These are phyloP conservation scores for Acanthurus lineatus DNA, from an alignment of 2,797 vertebrate genomes.

Conservation along the genomic window DNA sequence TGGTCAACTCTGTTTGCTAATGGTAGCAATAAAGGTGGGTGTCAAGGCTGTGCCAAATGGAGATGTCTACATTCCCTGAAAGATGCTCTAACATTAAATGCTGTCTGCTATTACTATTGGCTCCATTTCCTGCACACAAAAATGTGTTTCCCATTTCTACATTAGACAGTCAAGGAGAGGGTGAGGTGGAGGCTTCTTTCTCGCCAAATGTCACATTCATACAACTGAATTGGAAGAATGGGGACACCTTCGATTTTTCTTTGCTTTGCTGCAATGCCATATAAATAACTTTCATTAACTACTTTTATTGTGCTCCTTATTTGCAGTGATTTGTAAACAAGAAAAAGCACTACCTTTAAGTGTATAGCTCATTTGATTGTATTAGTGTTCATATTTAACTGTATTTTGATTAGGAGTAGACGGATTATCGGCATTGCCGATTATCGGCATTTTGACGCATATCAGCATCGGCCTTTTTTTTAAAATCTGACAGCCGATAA, in stretches of 20 bases:
- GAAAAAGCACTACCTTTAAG: too few species aligned
- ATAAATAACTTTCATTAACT: too few species aligned
- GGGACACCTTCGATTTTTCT: too few species aligned
- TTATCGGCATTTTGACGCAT: too few species aligned
- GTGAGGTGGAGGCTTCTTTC: neutral
- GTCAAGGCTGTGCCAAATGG: constrained; percentile 30
- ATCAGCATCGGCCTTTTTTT: too few species aligned
- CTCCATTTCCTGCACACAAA: constrained; percentile 33
- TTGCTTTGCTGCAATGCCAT: too few species aligned
- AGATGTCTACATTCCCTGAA: constrained; percentile 12
- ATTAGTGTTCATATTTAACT: too few species aligned
- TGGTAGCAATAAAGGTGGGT: constrained; percentile 15
- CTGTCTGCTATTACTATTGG: constrained; percentile 21
- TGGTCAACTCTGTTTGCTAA: neutral
- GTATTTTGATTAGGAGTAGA: neutral
- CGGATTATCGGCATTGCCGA: too few species aligned
- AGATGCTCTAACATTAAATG: constrained; percentile 28
- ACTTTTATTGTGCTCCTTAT: too few species aligned
- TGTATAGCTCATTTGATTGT: too few species aligned
- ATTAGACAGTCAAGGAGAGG: constrained; percentile 2
- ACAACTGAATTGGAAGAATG: neutral
- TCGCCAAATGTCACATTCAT: neutral
- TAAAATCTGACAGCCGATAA: too few species aligned
- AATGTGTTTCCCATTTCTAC: constrained; percentile 3
- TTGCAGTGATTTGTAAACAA: too few species aligned